A percentile compares a stretch with the other conserved stretches of the same genome.
These are phyloP conservation scores for Trachymyrmex cornetzi DNA, from an alignment of 1,140 invertebrate genomes.

Conservation along the genomic window DNA sequence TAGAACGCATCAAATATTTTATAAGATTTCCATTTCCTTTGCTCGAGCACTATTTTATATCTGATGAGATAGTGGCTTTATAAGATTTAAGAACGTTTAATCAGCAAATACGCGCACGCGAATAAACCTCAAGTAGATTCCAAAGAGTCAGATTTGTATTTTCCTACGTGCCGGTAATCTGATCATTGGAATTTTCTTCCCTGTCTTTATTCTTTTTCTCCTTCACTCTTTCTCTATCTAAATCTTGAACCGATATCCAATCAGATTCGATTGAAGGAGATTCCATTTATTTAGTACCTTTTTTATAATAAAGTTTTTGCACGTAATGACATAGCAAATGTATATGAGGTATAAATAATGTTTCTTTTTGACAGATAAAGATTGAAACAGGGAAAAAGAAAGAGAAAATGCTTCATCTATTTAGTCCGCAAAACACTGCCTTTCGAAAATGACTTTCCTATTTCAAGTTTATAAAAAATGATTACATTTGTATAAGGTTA, in stretches of 20 bases:
- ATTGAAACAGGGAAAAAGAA: background rate
- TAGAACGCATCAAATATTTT: constrained; percentile 27
- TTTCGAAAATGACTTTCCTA: background rate
- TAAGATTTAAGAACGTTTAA: constrained; percentile 47
- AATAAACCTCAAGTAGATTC: constrained; percentile 12
- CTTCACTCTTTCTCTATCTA: background rate
- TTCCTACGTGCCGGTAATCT: constrained; percentile 17
- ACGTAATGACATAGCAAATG: background rate
- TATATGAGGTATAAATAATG: background rate
- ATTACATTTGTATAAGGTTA: constrained; percentile 1
- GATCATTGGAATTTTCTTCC: constrained; percentile 38
- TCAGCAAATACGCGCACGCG: constrained; percentile 35
- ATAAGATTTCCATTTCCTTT: constrained; percentile 11
- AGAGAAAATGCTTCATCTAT: background rate
- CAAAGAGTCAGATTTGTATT: constrained; percentile 37
- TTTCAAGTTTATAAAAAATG: background rate
- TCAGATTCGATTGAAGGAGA: constrained; percentile 27
- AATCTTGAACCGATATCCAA: constrained; percentile 47
- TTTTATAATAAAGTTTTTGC: constrained; percentile 56
- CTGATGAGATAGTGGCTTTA: background rate
- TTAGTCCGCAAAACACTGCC: background rate
- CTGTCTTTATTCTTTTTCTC: background rate
- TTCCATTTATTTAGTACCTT: constrained; percentile 24
- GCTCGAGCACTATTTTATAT: background rate
- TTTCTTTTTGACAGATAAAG: background rate